Evolutionary conservation across 2,888 invertebrate genomes (phyloP), one percentile per base, ranked within the genome.

Genomic region (Octonoba sinensis): DNA sequence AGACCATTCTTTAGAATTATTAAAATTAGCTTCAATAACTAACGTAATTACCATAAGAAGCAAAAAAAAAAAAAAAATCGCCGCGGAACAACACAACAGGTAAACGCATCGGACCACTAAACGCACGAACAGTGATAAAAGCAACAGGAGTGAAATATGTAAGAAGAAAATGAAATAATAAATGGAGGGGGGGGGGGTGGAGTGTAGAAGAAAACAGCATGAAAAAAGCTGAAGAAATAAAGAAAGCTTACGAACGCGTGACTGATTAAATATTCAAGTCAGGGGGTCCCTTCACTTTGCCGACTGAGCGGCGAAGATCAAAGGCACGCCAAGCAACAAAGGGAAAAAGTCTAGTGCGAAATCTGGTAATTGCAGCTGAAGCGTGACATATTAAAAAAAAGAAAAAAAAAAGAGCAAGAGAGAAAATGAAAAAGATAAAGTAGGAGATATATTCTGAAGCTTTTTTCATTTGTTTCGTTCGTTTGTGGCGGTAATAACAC

Each of bases 301-400:
- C 24, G 46, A 64, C 22, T 36, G 46, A 51, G 27, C 65, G 77
- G 47, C 54, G 22, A 56, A 62, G 54, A 46, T 73, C 73, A 73
- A 73, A 67, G 62, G 44, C 12, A 44, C 24, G 18, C 3, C 11
- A 36, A 15, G 16, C 36, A 44, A 69, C 36, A 20, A 67, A 73
- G 62, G 49, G 66, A 72, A 67, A 47, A 65, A 56, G 46, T 36
- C 62, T 72, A 27, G 78, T 60, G 72, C 78, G 67, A 81, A 81
- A 81, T 81, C 79, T 62, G 66, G 79, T 81, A 81, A 81, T 81
- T 81, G 79, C 56, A 81, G 54, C 22, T 62, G 79, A 81, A 81
- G 79, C 79, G 79, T 81, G 79, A 81, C 73, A 72, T 72, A 79
- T 59, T 70, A 70, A 64, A 54, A 79, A 64, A 79, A 66, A 44